These are phyloP conservation scores for human (Homo sapiens) DNA, from an alignment of 2,113 vertebrate species.

Conservation along the genomic window DNA sequence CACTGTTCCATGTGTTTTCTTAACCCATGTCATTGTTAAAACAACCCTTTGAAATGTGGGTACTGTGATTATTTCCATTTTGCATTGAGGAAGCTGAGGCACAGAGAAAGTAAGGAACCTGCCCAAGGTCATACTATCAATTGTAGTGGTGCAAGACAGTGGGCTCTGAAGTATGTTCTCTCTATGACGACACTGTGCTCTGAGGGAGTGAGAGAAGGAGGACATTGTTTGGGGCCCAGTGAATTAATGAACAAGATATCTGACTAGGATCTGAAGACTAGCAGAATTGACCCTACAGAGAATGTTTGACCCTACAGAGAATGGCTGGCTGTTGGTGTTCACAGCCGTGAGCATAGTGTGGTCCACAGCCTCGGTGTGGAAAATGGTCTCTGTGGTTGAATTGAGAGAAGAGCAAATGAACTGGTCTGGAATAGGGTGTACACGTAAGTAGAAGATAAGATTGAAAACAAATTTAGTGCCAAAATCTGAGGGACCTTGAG, in stretches of 20 bases:
- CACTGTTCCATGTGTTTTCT: neutral
- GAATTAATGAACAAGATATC: neutral
- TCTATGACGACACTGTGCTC: neutral
- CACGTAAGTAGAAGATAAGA: neutral
- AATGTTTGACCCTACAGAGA: neutral
- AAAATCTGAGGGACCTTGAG: neutral
- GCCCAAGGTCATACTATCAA: neutral
- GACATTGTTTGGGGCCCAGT: neutral
- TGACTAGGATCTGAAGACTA: neutral
- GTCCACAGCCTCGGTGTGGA: neutral
- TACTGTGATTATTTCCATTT: neutral
- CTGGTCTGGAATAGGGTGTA: neutral
- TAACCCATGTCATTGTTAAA: neutral
- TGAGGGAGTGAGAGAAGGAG: neutral
- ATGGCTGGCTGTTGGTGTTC: neutral
- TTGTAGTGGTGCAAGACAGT: neutral
- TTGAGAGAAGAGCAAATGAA: neutral
- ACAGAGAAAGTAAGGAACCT: neutral
- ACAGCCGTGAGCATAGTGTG: neutral
- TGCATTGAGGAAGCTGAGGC: neutral
- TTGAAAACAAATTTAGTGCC: neutral
- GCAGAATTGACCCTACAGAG: too few species aligned
- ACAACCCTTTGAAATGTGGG: neutral
- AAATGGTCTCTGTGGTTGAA: neutral
- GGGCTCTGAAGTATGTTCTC: neutral